phyloP scores from a whole-genome alignment of 2,888 invertebrate species.

The Erebia palarica region DNA sequence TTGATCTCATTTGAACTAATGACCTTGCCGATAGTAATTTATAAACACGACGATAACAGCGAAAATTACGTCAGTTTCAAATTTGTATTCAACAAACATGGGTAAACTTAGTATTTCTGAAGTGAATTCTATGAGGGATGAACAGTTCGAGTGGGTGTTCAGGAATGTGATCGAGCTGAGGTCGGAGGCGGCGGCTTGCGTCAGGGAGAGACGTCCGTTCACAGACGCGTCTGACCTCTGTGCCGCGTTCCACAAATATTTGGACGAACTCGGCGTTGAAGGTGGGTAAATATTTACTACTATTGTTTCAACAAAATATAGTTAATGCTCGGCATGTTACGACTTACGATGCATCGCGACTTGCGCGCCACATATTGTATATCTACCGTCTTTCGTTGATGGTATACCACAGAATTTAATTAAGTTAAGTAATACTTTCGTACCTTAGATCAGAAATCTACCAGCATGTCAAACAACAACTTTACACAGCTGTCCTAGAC shows the following conservation, averaged over 20 bases:
- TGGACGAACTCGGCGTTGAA: conserved; percentile 75
- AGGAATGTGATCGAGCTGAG: conserved; percentile 85
- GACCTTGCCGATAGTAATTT: conserved; percentile 38
- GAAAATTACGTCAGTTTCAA: background rate
- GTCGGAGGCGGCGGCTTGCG: conserved; percentile 75
- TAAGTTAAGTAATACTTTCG: too few relatives aligned
- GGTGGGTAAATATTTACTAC: conserved; percentile 63
- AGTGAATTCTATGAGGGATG: conserved; percentile 77
- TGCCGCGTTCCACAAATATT: conserved; percentile 76
- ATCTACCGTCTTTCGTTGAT: too few relatives aligned
- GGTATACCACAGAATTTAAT: too few relatives aligned
- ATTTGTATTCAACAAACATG: background rate
- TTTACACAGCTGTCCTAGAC: too few relatives aligned
- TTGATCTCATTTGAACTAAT: conserved; percentile 39
- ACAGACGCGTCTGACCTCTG: conserved; percentile 69
- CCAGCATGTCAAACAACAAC: too few relatives aligned
- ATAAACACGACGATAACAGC: conserved; percentile 7
- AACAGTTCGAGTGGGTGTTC: conserved; percentile 82
- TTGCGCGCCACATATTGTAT: too few relatives aligned
- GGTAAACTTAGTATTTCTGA: conserved; percentile 61
- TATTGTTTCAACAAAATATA: conserved; percentile 18
- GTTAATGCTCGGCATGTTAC: too few relatives aligned
- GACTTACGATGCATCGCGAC: too few relatives aligned
- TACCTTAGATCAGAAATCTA: too few relatives aligned
- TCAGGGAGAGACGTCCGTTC: conserved; percentile 80